Conservation (phyloP, 2,888 invertebrate species). For the Cataglyphis rosenhaueri region DNA sequence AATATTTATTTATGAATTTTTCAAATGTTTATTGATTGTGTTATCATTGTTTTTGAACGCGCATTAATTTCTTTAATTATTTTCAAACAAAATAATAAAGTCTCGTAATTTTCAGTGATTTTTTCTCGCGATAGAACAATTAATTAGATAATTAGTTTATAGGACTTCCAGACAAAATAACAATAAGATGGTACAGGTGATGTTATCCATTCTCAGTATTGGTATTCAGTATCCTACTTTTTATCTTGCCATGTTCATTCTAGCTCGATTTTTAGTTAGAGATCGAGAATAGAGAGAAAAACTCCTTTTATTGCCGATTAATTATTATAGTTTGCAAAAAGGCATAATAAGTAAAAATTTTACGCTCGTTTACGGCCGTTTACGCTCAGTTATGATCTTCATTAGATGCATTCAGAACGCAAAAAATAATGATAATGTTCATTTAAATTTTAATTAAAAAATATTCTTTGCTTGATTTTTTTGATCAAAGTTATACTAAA, state of each 20-base stretch:
- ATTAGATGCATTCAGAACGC: background rate
- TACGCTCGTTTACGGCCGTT: background rate
- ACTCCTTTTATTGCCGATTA: no score
- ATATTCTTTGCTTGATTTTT: background rate
- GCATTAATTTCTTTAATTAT: background rate
- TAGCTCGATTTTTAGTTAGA: no score
- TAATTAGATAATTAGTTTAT: conserved; percentile 25
- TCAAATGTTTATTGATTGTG: background rate
- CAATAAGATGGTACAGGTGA: background rate
- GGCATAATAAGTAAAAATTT: no score
- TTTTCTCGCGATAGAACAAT: background rate
- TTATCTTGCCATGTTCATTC: background rate
- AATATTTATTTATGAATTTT: background rate
- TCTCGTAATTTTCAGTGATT: background rate
- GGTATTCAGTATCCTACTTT: background rate
- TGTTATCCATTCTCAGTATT: no score
- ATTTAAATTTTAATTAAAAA: background rate
- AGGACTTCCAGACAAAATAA: background rate
- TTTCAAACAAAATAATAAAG: background rate
- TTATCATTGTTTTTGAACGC: background rate
- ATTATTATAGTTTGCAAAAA: no score
- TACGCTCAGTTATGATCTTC: background rate
- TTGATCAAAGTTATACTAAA: background rate
- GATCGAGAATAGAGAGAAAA: no score
- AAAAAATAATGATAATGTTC: background rate